These are phyloP conservation scores for Aelia acuminata DNA, from an alignment of 2,888 invertebrate genomes.

Conservation along the genomic window DNA sequence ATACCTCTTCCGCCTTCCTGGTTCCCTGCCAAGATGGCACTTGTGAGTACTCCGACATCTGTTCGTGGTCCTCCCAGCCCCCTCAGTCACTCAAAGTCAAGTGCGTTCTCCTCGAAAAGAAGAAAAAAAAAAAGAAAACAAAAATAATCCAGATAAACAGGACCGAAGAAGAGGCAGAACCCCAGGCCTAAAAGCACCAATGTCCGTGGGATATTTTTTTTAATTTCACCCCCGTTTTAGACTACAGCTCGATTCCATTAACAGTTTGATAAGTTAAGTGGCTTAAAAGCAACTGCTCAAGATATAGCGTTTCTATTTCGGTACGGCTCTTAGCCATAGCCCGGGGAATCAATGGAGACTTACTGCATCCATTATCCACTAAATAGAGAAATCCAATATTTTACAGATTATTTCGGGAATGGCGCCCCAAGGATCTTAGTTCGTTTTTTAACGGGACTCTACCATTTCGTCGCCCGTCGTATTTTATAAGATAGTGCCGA, in stretches of 20 bases:
- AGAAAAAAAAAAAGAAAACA: constrained; percentile 12
- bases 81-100: constrained; percentile 42
- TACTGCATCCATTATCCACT: constrained; percentile 23
- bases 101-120: constrained; percentile 5
- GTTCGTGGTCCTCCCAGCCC: constrained; percentile 8
- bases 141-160: constrained; percentile 48
- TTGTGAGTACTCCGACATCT: constrained; percentile 2
- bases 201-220: constrained; percentile 49
- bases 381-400: constrained; percentile 49
- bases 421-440: constrained; percentile 9
- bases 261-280: constrained; percentile 57
- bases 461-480: not conserved
- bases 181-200: constrained; percentile 40
- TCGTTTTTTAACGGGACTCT: not conserved
- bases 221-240: constrained; percentile 49
- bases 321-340: constrained; percentile 53
- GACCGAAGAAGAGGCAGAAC: constrained; percentile 33
- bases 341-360: constrained; percentile 37
- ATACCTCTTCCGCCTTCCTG: not conserved
- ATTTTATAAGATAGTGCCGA: not conserved
- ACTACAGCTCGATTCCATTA: constrained; percentile 56
- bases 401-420: constrained; percentile 44
- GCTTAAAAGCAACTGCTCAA: constrained; percentile 48
- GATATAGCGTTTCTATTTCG: constrained; percentile 53
- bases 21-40: not conserved